Base-by-base conservation (phyloP, 1,140 invertebrate genomes). In the Drosophila ananassae region DNA sequence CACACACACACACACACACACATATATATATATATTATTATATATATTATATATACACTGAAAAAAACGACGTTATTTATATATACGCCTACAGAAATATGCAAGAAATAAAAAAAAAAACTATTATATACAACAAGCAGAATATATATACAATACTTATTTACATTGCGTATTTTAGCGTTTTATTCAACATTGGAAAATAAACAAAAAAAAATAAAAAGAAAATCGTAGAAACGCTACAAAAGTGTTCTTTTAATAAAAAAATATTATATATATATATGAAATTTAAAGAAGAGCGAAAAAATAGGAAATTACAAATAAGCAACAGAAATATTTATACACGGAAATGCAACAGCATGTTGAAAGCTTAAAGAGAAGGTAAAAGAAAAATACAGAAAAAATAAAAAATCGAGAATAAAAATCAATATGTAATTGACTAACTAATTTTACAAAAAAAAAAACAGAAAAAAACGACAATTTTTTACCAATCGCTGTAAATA, bases 151-250 rank as follows among this genome's bases (percentile, higher is more conserved):
- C 67, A 82, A 83, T 79, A 84, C 67, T 62, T 85, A 84, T 83
- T 73, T 85, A 85, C 67, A 84, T 84, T 83, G 79, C 75, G 63
- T 74, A 80, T 83, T 80, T 85, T 73, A 84, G 72, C 75, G 81
- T 83, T 89, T 87, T 89, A 79, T 80, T 89, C 64, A 50, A 79
- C 68, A 54, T 57, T 59, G 66, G 64, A 78, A 56, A 62, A 48
- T 53, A 54, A n/a, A n/a, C n/a, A 71, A 48, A 34, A 76, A 54
- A 46, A 67, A 78, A 41, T n/a, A 53, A 44, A 61, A 44, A 69
- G n/a, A 52, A 56, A 53, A 66, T 55, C 50, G 46, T 68, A 75
- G 52, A 79, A 79, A 75, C 58, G 66, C 72, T 67, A 67, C 61
- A 71, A 39, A 81, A 64, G 74, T 81, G 73, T 82, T 81, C 79